A percentile compares a stretch with the other conserved stretches of the same genome.
phyloP scores from a whole-genome alignment of 1,140 invertebrate species.

The Homalodisca vitripennis region DNA sequence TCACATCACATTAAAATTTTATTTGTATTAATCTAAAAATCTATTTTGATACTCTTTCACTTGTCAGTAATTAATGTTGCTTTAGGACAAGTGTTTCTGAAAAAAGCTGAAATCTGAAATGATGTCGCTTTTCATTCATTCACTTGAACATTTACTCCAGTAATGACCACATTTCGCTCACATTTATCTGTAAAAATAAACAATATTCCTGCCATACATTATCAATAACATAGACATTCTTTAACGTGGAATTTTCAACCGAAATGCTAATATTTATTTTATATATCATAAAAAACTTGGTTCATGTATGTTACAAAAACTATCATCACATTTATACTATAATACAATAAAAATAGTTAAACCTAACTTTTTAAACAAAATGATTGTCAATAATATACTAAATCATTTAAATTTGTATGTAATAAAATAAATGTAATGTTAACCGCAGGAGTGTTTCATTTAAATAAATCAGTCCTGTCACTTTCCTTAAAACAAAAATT shows the following conservation, averaged over 20 bases:
- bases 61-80: too few relatives aligned
- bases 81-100: not conserved
- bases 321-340: slow-evolving; percentile 29
- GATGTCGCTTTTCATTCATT: not conserved
- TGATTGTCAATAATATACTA: slow-evolving; percentile 28
- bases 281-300: slow-evolving; percentile 11
- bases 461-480: not conserved
- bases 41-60: too few relatives aligned
- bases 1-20: too few relatives aligned
- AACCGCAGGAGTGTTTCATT: slow-evolving; percentile 22
- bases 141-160: not conserved
- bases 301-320: slow-evolving; percentile 17
- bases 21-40: too few relatives aligned
- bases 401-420: slow-evolving; percentile 32
- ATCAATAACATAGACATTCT: slow-evolving; percentile 4
- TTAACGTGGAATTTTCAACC: not conserved
- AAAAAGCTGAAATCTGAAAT: not conserved
- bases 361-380: slow-evolving; percentile 28
- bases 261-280: slow-evolving; percentile 24
- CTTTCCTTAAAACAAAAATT: not conserved
- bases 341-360: slow-evolving; percentile 31
- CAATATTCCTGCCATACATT: slow-evolving; percentile 27
- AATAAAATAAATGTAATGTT: slow-evolving; percentile 32
- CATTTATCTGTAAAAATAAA: not conserved
- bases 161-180: slow-evolving; percentile 10